Evolutionary conservation across 2,888 invertebrate genomes (phyloP).

Genomic region (Andrena dorsata): DNA sequence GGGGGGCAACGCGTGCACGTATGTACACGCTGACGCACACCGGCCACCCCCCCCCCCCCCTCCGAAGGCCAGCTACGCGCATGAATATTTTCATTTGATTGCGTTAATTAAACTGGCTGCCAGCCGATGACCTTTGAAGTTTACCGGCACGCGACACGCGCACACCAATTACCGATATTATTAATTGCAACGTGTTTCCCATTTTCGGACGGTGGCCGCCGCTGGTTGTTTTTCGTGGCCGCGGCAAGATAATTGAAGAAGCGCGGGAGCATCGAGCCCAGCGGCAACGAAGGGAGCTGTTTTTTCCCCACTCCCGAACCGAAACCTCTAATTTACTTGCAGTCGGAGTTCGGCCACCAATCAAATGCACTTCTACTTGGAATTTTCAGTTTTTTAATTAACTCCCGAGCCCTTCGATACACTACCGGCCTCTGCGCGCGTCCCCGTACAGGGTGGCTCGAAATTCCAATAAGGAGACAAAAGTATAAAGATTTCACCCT

Average conservation of each 20-base stretch:
- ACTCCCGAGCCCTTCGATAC: not conserved
- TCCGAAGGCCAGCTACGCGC: constrained; percentile 48
- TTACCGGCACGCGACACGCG: constrained; percentile 74
- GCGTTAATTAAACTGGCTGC: constrained; percentile 79
- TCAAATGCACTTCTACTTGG: not conserved
- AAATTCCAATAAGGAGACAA: not conserved
- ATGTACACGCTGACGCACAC: constrained; percentile 29
- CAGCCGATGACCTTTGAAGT: constrained; percentile 80
- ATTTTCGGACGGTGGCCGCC: constrained; percentile 55
- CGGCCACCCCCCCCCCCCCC: not conserved
- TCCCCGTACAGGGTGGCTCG: not conserved
- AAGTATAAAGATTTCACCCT: too few species aligned
- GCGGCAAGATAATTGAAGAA: constrained; percentile 46
- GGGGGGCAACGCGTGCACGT: constrained; percentile 29
- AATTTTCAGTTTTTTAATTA: constrained; percentile 1
- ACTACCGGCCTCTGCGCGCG: not conserved
- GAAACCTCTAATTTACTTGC: constrained; percentile 6
- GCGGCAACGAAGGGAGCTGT: not conserved
- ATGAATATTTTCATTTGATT: constrained; percentile 83
- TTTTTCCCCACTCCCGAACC: not conserved
- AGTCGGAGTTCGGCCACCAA: not conserved
- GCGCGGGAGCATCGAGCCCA: not conserved
- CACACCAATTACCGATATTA: constrained; percentile 77
- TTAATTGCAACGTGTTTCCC: constrained; percentile 71
- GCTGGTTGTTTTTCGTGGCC: constrained; percentile 29